These are phyloP conservation scores for Belonocnema kinseyi DNA, from an alignment of 1,140 invertebrate genomes.

Conservation along the genomic window DNA sequence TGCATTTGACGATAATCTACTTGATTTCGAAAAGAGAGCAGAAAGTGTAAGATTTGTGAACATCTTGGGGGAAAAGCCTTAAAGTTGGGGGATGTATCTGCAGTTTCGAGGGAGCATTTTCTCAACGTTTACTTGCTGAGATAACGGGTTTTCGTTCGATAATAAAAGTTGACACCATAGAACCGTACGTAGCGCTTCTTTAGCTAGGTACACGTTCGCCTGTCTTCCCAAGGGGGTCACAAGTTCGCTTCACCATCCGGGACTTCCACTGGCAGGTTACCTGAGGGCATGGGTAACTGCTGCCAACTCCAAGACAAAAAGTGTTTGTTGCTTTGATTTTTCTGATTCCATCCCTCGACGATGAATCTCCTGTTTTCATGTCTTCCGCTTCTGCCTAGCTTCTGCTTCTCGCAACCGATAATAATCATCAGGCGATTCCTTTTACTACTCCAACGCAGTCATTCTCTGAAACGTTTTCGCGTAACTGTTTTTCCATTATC, in stretches of 20 bases:
- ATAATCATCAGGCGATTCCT: constrained; percentile 13
- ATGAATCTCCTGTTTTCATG: constrained; percentile 5
- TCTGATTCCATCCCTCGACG: constrained; percentile 42
- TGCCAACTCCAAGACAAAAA: constrained; percentile 45
- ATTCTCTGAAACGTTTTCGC: background rate
- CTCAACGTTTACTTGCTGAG: constrained; percentile 27
- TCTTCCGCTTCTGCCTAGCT: background rate
- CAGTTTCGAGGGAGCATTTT: background rate
- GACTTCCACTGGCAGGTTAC: constrained; percentile 28
- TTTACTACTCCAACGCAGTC: background rate
- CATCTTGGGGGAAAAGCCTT: background rate
- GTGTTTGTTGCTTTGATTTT: constrained; percentile 45
- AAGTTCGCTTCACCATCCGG: constrained; percentile 49
- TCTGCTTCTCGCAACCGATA: constrained; percentile 25
- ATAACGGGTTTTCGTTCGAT: constrained; percentile 28
- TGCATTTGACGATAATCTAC: background rate
- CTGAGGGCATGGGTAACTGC: constrained; percentile 47
- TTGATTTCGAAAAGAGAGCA: background rate
- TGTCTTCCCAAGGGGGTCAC: constrained; percentile 53
- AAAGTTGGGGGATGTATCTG: background rate
- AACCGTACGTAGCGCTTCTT: constrained; percentile 12
- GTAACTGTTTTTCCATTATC: constrained; percentile 8
- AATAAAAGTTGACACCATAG: constrained; percentile 31
- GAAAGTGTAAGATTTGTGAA: background rate
- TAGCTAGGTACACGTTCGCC: constrained; percentile 25